A percentile compares a stretch with the other conserved stretches of the same genome.
phyloP scores from a whole-genome alignment of 1,140 invertebrate species.

The Drosophila chauvacae region DNA sequence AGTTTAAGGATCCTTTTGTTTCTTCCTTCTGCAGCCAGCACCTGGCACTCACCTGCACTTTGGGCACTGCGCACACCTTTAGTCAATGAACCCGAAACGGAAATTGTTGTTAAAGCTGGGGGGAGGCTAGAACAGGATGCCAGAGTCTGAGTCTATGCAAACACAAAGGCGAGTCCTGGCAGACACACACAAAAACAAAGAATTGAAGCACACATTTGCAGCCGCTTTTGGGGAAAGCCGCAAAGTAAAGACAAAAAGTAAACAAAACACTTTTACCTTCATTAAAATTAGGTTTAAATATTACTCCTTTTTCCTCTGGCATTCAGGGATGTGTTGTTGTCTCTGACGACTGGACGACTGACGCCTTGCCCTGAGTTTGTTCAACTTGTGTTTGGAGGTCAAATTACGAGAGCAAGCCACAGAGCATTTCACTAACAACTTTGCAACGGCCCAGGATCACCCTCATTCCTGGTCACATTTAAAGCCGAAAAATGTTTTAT shows the following conservation, averaged over 20 bases:
- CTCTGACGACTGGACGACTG: constrained; percentile 18
- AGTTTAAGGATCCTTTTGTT: constrained; percentile 4
- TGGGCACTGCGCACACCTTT: constrained; percentile 4
- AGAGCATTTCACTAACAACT: constrained; percentile 27
- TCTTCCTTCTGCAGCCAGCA: constrained; percentile 15
- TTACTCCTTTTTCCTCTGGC: constrained; percentile 43
- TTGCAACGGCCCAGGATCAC: neutral
- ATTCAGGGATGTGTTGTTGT: constrained; percentile 6
- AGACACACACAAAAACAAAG: constrained; percentile 1
- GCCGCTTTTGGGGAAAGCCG: constrained; percentile 6
- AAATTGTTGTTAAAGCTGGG: constrained; percentile 11
- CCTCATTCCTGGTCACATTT: constrained; percentile 2
- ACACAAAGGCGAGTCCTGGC: constrained; percentile 19
- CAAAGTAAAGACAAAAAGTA: constrained; percentile 43
- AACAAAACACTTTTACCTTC: constrained; percentile 67
- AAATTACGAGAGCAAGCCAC: constrained; percentile 48
- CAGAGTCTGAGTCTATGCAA: constrained; percentile 9
- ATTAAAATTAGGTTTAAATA: constrained; percentile 76
- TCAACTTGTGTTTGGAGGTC: constrained; percentile 74
- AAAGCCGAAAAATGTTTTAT: constrained; percentile 46
- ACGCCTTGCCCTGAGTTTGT: constrained; percentile 33
- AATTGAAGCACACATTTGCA: constrained; percentile 14
- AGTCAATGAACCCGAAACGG: constrained; percentile 14
- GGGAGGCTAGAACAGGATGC: neutral
- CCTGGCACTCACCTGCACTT: constrained; percentile 3